phyloP scores from a whole-genome alignment of 2,113 vertebrate genomes.

The Ptychochromis oligacanthus region DNA sequence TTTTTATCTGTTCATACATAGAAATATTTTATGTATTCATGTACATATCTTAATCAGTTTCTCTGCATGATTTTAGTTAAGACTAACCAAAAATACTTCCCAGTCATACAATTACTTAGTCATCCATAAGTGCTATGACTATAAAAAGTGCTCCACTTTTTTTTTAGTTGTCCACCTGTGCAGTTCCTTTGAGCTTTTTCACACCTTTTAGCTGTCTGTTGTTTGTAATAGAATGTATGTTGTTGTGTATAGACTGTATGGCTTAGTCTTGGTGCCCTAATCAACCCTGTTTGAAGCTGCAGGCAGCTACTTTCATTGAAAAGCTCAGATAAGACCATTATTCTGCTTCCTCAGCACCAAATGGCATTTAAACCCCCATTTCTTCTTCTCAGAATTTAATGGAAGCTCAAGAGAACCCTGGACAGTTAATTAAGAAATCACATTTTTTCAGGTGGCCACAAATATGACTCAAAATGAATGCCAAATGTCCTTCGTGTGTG shows the following conservation, averaged over 20 bases:
- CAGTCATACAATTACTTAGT: not conserved
- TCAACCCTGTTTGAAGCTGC: not conserved
- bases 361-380: not conserved
- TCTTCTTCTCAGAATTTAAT: not conserved
- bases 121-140: not conserved
- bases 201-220: not conserved
- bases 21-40: too few relatives aligned
- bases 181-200: not conserved
- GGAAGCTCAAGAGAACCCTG: too few relatives aligned
- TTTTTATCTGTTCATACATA: not conserved
- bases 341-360: not conserved
- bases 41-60: not conserved
- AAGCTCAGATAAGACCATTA: not conserved
- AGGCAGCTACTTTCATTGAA: not conserved
- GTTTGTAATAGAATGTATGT: not conserved
- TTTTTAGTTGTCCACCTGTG: not conserved
- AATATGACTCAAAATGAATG: not conserved
- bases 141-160: not conserved
- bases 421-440: not conserved
- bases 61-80: not conserved
- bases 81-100: not conserved
- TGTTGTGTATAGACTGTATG: not conserved
- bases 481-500: not conserved
- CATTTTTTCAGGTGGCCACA: not conserved
- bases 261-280: not conserved